Evolutionary conservation across 2,888 invertebrate species (phyloP).

Genomic region (Graphium colonna): DNA sequence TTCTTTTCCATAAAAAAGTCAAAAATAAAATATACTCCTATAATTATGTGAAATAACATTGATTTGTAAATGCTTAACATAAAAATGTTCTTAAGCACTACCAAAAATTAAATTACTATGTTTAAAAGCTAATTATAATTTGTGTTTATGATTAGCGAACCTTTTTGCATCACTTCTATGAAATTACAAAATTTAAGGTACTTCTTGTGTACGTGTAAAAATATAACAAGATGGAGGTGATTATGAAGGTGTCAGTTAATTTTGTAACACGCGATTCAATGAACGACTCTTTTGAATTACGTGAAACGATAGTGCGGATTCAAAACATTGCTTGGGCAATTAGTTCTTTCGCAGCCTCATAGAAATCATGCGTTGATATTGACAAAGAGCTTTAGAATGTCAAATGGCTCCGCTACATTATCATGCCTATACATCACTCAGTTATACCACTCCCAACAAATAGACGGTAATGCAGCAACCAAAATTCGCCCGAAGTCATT

Average conservation of each 20-base stretch:
- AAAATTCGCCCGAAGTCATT: slow-evolving; percentile 52
- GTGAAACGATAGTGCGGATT: neutral
- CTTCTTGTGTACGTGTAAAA: too few species aligned
- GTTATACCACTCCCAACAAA: slow-evolving; percentile 53
- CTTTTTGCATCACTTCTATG: too few species aligned
- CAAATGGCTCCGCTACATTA: slow-evolving; percentile 59
- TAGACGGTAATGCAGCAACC: slow-evolving; percentile 47
- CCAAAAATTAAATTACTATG: too few species aligned
- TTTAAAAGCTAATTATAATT: too few species aligned
- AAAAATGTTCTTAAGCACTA: too few species aligned
- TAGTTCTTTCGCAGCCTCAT: slow-evolving; percentile 7
- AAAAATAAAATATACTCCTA: too few species aligned
- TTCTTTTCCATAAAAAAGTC: too few species aligned
- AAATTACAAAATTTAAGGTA: too few species aligned
- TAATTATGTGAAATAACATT: too few species aligned
- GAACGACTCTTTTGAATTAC: neutral
- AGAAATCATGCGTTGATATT: slow-evolving; percentile 18
- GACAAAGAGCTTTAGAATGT: slow-evolving; percentile 41
- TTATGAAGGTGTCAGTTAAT: neutral
- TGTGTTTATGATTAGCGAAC: too few species aligned
- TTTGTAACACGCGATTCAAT: neutral
- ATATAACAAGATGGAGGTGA: neutral
- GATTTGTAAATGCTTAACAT: too few species aligned
- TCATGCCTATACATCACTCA: slow-evolving; percentile 50
- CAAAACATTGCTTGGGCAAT: slow-evolving; percentile 2